These are phyloP conservation scores for Liposcelis brunnea DNA, from an alignment of 2,888 invertebrate species.

Conservation along the genomic window DNA sequence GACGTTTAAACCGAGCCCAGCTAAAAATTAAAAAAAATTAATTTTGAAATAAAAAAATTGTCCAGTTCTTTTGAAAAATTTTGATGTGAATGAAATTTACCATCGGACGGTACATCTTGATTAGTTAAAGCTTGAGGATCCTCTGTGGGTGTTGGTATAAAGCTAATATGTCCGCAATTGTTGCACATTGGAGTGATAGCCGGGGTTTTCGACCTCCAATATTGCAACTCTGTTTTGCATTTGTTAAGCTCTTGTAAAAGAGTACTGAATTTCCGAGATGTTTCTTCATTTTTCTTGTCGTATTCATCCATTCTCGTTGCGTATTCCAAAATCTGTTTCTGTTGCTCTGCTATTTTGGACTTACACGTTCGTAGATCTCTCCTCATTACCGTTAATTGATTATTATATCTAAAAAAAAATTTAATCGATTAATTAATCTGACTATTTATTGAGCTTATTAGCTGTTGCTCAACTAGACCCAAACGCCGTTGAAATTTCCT, in stretches of 20 bases:
- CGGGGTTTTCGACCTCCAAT: slow-evolving; percentile 78
- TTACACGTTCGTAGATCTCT: slow-evolving; percentile 65
- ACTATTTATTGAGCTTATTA: too few relatives aligned
- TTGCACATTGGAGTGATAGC: slow-evolving; percentile 55
- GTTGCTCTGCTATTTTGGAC: slow-evolving; percentile 66
- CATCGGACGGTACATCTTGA: slow-evolving; percentile 38
- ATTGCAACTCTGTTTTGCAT: slow-evolving; percentile 80
- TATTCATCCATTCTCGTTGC: slow-evolving; percentile 74
- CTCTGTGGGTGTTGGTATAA: slow-evolving; percentile 31
- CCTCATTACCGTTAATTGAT: slow-evolving; percentile 58
- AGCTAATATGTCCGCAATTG: slow-evolving; percentile 44
- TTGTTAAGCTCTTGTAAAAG: slow-evolving; percentile 75
- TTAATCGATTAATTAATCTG: slow-evolving; percentile 6
- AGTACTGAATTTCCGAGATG: slow-evolving; percentile 74
- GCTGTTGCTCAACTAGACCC: too few relatives aligned
- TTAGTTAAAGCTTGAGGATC: slow-evolving; percentile 42
- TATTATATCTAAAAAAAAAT: slow-evolving; percentile 45
- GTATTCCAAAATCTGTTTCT: slow-evolving; percentile 67
- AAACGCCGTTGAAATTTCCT: too few relatives aligned
- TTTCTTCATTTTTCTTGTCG: slow-evolving; percentile 81
- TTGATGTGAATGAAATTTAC: slow-evolving; percentile 16
- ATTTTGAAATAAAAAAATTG: background rate
- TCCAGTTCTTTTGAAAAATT: background rate
- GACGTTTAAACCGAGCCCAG: background rate
- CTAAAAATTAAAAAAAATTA: background rate